These are phyloP conservation scores for Clusia tigrina DNA, from an alignment of 2,888 invertebrate species.

Conservation along the genomic window DNA sequence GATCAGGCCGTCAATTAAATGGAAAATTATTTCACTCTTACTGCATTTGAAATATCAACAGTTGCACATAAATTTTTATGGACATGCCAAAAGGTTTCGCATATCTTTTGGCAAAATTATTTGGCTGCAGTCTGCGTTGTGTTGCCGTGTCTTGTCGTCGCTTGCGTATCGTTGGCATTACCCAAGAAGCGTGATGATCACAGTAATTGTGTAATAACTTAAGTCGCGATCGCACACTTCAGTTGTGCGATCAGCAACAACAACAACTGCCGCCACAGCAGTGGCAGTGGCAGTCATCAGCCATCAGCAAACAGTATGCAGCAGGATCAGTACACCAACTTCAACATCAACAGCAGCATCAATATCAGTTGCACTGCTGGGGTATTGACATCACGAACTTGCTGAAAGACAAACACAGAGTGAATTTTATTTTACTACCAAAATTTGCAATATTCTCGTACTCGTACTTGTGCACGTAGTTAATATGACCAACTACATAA, in stretches of 20 bases:
- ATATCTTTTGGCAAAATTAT: neutral
- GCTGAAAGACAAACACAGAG: neutral
- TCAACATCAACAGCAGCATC: too few species aligned
- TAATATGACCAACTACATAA: too few species aligned
- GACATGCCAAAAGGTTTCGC: constrained; percentile 16
- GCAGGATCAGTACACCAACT: constrained; percentile 13
- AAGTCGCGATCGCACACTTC: constrained; percentile 28
- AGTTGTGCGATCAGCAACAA: neutral
- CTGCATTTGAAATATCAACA: constrained; percentile 15
- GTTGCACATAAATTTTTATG: constrained; percentile 21
- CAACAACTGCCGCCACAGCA: neutral
- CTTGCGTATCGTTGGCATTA: neutral
- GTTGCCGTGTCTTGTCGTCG: neutral
- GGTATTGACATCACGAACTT: constrained; percentile 19
- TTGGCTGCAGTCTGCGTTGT: neutral
- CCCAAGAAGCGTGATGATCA: constrained; percentile 21
- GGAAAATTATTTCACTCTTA: constrained; percentile 29
- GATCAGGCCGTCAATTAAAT: constrained; percentile 32
- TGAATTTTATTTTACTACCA: neutral
- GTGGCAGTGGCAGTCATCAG: neutral
- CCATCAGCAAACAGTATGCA: neutral
- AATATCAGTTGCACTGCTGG: constrained; percentile 8
- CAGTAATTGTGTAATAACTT: constrained; percentile 33
- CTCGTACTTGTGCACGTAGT: constrained; percentile 19
- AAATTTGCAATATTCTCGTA: constrained; percentile 7